phyloP scores from a whole-genome alignment of 2,113 vertebrate species.

The Mus pahari region DNA sequence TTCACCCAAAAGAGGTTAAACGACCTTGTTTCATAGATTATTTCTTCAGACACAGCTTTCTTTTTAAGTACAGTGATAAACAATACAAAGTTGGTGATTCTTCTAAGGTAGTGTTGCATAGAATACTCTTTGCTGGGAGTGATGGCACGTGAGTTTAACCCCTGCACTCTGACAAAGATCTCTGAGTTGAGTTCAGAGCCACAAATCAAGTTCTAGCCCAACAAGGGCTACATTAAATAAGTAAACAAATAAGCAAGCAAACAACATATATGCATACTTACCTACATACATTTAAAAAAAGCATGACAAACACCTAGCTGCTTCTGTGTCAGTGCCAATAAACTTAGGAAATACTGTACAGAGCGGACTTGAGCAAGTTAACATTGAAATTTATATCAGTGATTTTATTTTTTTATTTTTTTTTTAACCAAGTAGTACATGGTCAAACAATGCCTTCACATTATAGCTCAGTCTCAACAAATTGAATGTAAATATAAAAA shows the following conservation, averaged over 20 bases:
- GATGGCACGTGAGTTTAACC: background rate
- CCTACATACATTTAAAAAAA: background rate
- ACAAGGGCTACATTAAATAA: background rate
- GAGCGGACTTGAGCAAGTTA: constrained; percentile 17
- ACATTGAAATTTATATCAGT: background rate
- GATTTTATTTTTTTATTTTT: background rate
- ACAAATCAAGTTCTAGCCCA: background rate
- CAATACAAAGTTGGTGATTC: constrained; percentile 9
- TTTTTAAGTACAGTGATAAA: background rate
- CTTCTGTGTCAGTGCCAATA: background rate
- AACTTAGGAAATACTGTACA: background rate
- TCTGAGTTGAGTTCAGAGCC: background rate
- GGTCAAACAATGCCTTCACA: background rate
- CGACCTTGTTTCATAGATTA: background rate
- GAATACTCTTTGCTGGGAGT: background rate
- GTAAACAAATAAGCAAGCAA: background rate
- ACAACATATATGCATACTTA: no score
- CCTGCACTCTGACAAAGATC: background rate
- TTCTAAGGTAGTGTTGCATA: background rate
- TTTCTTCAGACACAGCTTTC: background rate
- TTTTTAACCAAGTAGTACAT: background rate
- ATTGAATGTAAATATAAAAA: background rate
- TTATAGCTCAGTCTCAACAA: background rate
- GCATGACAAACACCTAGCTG: background rate
- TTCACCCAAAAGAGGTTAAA: background rate